These are phyloP conservation scores for Diadophis punctatus DNA, from an alignment of 2,113 vertebrate species.

Conservation along the genomic window DNA sequence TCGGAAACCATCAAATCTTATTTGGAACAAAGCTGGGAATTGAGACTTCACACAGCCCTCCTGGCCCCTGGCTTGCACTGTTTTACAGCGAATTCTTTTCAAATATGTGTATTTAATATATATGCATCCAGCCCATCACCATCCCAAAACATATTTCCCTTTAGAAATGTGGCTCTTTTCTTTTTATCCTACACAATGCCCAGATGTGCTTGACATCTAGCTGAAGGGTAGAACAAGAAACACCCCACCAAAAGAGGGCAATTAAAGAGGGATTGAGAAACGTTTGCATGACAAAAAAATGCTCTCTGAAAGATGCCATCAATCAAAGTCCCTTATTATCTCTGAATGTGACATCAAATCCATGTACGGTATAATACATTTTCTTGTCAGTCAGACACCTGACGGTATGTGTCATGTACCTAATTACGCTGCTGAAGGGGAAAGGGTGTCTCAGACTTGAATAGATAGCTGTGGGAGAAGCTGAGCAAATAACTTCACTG, in stretches of 20 bases:
- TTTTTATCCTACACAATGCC: constrained; percentile 29
- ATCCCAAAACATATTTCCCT: background rate
- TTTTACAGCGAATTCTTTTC: background rate
- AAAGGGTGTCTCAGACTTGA: background rate
- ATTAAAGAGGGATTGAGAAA: constrained; percentile 43
- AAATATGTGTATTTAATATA: background rate
- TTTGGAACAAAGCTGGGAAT: background rate
- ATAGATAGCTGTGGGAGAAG: background rate
- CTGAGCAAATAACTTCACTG: background rate
- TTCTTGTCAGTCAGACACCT: constrained; percentile 44
- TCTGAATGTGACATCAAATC: constrained; percentile 18
- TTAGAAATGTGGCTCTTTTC: background rate
- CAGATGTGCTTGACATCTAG: constrained; percentile 35
- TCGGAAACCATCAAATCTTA: background rate
- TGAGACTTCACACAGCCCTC: background rate
- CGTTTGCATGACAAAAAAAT: constrained; percentile 14
- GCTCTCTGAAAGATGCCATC: constrained; percentile 35
- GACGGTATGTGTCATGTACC: constrained; percentile 3
- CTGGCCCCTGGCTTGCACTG: background rate
- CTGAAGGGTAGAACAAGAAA: constrained; percentile 47
- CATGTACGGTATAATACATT: constrained; percentile 24
- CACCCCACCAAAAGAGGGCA: constrained; percentile 31
- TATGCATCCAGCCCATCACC: background rate
- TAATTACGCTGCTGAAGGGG: background rate
- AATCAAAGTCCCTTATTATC: constrained; percentile 33